Percentiles rank a stretch among this genome's conserved stretches.
These are phyloP conservation scores for Hypsopygia costalis DNA, from an alignment of 2,888 invertebrate genomes.

Conservation along the genomic window DNA sequence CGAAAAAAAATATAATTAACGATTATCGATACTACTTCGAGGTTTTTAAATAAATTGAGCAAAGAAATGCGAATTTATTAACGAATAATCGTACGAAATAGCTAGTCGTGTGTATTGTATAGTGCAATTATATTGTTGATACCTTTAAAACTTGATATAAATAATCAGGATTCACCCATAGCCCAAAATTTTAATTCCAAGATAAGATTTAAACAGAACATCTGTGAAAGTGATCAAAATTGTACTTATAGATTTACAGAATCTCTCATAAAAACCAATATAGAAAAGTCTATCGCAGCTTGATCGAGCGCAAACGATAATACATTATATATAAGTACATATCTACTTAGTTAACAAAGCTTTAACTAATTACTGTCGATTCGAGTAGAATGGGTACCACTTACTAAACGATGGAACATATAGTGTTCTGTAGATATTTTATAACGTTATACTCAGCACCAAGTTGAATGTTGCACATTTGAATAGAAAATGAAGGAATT, in stretches of 20 bases:
- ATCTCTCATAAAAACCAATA: too few species aligned
- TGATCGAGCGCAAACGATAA: constrained; percentile 1
- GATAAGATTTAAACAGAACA: too few species aligned
- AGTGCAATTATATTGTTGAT: not conserved
- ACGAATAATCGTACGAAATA: not conserved
- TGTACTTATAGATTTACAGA: too few species aligned
- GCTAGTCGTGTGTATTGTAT: not conserved
- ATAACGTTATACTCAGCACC: constrained; percentile 5
- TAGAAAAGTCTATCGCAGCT: not conserved
- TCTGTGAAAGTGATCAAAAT: too few species aligned
- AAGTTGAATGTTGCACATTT: constrained; percentile 6
- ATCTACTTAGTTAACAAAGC: constrained; percentile 14
- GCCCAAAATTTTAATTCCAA: too few species aligned
- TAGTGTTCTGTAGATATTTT: constrained; percentile 6
- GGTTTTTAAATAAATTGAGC: not conserved
- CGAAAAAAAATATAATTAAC: not conserved
- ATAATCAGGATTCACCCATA: too few species aligned
- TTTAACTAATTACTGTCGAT: constrained; percentile 13
- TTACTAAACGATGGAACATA: constrained; percentile 12
- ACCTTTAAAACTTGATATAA: too few species aligned
- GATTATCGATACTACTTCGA: not conserved
- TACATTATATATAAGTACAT: constrained; percentile 12
- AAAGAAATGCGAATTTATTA: constrained; percentile 1
- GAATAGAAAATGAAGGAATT: constrained; percentile 11
- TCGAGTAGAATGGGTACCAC: constrained; percentile 6